Evolutionary conservation across 2,113 vertebrate genomes (phyloP).

Genomic region (Cromileptes altivelis): DNA sequence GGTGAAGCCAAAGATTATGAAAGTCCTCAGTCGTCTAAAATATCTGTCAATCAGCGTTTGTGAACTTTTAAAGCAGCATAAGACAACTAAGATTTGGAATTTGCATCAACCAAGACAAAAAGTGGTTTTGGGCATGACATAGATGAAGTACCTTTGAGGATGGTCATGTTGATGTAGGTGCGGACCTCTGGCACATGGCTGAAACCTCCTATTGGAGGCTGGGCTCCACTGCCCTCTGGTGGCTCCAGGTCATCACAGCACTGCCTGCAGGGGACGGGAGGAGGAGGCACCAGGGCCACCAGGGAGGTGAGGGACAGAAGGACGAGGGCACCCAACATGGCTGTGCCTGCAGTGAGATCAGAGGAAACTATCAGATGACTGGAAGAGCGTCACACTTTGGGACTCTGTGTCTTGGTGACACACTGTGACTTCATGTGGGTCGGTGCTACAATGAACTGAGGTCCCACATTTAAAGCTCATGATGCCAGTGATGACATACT

Average conservation of each 20-base stretch:
- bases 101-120: neutral
- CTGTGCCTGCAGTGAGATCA: conserved; percentile 36
- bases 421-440: too few relatives aligned
- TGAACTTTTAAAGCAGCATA: neutral
- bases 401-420: too few relatives aligned
- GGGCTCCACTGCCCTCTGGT: conserved; percentile 61
- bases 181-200: conserved; percentile 86
- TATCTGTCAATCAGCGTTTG: too few relatives aligned
- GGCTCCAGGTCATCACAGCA: conserved; percentile 89
- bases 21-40: neutral
- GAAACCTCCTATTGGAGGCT: neutral
- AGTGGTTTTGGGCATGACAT: neutral
- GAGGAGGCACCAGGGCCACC: conserved; percentile 69
- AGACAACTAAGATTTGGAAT: neutral
- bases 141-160: conserved; percentile 74
- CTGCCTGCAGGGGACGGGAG: conserved; percentile 78
- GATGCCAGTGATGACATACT: too few relatives aligned
- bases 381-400: too few relatives aligned
- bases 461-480: too few relatives aligned
- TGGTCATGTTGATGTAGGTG: conserved; percentile 94
- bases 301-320: conserved; percentile 63
- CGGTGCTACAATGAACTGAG: too few relatives aligned
- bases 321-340: conserved; percentile 75
- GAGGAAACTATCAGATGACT: too few relatives aligned
- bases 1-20: too few relatives aligned